Evolutionary conservation across 2,797 vertebrate genomes (phyloP).

Genomic region (Sardinella longiceps): DNA sequence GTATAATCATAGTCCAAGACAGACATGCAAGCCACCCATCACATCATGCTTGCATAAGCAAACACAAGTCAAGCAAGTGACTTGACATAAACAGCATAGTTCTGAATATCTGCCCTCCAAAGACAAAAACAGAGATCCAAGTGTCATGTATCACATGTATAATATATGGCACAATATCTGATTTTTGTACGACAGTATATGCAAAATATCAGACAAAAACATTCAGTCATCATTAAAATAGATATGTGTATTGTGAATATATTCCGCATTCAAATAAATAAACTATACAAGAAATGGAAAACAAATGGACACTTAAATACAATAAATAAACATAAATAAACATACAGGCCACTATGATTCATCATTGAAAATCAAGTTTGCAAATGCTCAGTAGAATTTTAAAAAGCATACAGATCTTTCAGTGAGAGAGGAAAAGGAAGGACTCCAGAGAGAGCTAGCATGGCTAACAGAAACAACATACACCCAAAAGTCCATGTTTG

Average conservation of each 20-base stretch:
- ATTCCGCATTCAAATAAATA: slow-evolving; percentile 52
- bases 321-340: slow-evolving; percentile 31
- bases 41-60: slow-evolving; percentile 11
- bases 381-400: neutral
- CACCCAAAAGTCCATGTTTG: slow-evolving; percentile 8
- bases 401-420: neutral
- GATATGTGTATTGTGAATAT: slow-evolving; percentile 36
- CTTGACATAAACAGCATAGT: neutral
- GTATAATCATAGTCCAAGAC: neutral
- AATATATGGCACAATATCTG: slow-evolving; percentile 32
- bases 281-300: slow-evolving; percentile 32
- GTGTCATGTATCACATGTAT: neutral
- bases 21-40: neutral
- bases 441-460: neutral
- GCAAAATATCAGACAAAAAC: slow-evolving; percentile 33
- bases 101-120: slow-evolving; percentile 7
- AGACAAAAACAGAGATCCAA: neutral
- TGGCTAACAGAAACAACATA: slow-evolving; percentile 32
- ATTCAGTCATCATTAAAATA: slow-evolving; percentile 41
- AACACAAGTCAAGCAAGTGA: neutral
- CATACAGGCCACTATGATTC: neutral
- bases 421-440: neutral
- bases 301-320: slow-evolving; percentile 39
- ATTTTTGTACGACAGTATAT: slow-evolving; percentile 28
- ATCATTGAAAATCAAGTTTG: neutral